Conservation (phyloP, 2,113 vertebrate genomes). For the Dicaeum eximium region DNA sequence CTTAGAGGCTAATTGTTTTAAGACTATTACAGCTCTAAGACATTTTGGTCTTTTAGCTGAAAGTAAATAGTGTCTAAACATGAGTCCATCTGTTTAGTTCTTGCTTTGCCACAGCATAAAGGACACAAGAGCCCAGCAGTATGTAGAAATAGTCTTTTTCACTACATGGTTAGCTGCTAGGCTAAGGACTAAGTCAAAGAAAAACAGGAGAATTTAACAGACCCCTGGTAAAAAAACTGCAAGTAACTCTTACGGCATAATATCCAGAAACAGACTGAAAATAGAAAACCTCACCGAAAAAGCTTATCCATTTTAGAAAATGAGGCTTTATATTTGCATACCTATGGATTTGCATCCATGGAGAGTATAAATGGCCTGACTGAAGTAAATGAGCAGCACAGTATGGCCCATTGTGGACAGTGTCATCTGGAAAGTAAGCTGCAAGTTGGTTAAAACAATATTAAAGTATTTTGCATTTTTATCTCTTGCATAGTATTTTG, state of each 20-base stretch:
- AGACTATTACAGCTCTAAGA: background rate
- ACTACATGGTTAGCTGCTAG: background rate
- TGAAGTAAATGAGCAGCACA: background rate
- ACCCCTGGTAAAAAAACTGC: background rate
- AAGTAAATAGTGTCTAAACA: background rate
- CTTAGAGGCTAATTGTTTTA: background rate
- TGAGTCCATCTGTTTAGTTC: background rate
- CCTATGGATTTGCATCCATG: background rate
- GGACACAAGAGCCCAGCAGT: background rate
- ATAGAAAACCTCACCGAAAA: background rate
- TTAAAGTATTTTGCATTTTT: background rate
- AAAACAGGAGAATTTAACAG: background rate
- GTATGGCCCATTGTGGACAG: background rate
- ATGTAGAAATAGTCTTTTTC: background rate
- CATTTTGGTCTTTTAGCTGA: background rate
- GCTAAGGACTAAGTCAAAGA: background rate
- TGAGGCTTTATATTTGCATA: background rate
- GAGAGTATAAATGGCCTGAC: background rate
- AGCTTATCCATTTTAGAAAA: background rate
- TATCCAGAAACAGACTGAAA: background rate
- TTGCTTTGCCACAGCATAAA: background rate
- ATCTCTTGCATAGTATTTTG: background rate
- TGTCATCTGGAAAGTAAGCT: background rate
- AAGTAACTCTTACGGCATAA: background rate
- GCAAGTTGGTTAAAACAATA: background rate